These are phyloP conservation scores for Leptopilina boulardi DNA, from an alignment of 1,140 invertebrate species.

Conservation along the genomic window DNA sequence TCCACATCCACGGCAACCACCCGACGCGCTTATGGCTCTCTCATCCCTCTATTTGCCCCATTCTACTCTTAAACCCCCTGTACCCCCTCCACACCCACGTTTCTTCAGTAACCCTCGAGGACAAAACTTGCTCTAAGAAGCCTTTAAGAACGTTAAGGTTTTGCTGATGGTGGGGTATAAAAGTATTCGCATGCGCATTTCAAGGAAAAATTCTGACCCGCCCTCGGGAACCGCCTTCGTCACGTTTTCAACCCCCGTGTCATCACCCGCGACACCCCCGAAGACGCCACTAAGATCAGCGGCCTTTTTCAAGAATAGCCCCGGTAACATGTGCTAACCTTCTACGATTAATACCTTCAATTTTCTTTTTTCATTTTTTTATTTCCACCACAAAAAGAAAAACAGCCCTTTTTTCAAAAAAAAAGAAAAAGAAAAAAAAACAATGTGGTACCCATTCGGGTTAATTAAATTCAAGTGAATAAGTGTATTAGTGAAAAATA, in stretches of 20 bases:
- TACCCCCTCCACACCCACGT: conserved; percentile 35
- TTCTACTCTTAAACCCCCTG: background rate
- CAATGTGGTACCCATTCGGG: too few relatives aligned
- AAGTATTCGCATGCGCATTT: conserved; percentile 74
- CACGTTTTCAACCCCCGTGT: conserved; percentile 56
- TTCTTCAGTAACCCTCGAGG: conserved; percentile 57
- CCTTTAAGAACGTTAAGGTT: conserved; percentile 72
- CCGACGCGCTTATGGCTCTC: conserved; percentile 24
- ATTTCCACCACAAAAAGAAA: too few relatives aligned
- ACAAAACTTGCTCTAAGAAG: conserved; percentile 76
- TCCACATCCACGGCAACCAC: conserved; percentile 43
- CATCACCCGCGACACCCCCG: conserved; percentile 53
- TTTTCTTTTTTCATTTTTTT: conserved; percentile 46
- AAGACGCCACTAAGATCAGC: conserved; percentile 57
- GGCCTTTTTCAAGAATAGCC: conserved; percentile 69
- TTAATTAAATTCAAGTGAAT: background rate
- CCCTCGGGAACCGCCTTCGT: conserved; percentile 71
- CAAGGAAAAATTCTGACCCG: conserved; percentile 72
- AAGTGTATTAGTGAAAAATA: too few relatives aligned
- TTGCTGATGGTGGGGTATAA: conserved; percentile 68
- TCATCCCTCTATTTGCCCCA: background rate
- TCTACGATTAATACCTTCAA: conserved; percentile 61
- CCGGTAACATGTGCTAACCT: conserved; percentile 68
- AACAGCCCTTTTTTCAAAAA: background rate
- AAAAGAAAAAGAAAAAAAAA: background rate